Base-by-base conservation (phyloP, 2,888 invertebrate genomes). In the Trissolcus japonicus region DNA sequence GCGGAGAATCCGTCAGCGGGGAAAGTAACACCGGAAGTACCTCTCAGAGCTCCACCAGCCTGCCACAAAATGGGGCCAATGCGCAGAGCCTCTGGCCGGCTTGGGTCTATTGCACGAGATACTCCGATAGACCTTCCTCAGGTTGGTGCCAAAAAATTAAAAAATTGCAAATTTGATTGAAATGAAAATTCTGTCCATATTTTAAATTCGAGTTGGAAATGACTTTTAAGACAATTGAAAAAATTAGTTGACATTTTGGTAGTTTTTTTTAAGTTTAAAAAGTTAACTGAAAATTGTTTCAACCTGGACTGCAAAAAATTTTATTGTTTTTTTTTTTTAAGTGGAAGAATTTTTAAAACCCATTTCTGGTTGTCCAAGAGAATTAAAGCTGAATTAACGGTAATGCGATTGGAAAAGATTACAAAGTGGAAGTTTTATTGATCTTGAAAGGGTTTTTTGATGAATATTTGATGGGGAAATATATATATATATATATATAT, bases 71-170 rank as follows among this genome's bases (percentile, higher is more conserved):
- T 16, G 69, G 61, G 0, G 25, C 69, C 57, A 89, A 88, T 63
- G 88, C 89, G 1, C 90, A 91, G 54, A 89, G 86, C 43, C 89
- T 95, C 85, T 97, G 97, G 96, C 98, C 98, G 0, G 98, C 98
- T 35, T 99, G 98, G 99, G 97, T 99, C 54, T 99, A 97, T 90
- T 99, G 98, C 90, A 99, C 98, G 6, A 91, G 99, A 87, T 99
- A 99, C 90, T 95, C 95, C 84, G 96, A 96, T 89, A 91, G 96
- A 85, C 96, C 96, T 4, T 95, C 95, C 89, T 96, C 96, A 90
- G 96, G 96, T 96, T 89, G 91, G 93, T 19, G 19, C n/a, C n/a
- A n/a, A n/a, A n/a, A n/a, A n/a, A n/a, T n/a, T n/a, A n/a, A n/a
- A n/a, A n/a, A 21, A 21, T 21, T 21, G 21, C 21, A 21, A 4